These are phyloP conservation scores for Nomia melanderi DNA, from an alignment of 1,140 invertebrate species.

Conservation along the genomic window DNA sequence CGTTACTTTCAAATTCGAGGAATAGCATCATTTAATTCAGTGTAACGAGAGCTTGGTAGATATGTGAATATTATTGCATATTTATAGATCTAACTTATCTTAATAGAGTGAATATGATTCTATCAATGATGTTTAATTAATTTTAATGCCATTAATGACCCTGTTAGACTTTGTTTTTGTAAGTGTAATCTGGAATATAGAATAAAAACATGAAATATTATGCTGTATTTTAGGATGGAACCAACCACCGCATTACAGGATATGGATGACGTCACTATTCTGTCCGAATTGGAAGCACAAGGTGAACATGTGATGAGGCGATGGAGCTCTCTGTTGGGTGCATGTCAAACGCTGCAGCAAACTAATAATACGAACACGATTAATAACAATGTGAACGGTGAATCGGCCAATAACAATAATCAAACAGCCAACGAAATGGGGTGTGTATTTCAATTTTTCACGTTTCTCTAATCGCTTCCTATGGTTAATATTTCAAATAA, in stretches of 20 bases:
- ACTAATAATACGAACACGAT: slow-evolving; percentile 71
- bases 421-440: slow-evolving; percentile 72
- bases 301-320: slow-evolving; percentile 82
- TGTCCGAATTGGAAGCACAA: slow-evolving; percentile 80
- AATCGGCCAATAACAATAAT: slow-evolving; percentile 75
- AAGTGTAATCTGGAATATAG: no score
- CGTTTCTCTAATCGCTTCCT: slow-evolving; percentile 18
- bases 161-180: no score
- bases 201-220: no score
- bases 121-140: no score
- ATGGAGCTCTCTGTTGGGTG: slow-evolving; percentile 80
- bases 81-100: no score
- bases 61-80: no score
- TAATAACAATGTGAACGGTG: slow-evolving; percentile 74
- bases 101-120: no score
- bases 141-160: no score
- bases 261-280: slow-evolving; percentile 80
- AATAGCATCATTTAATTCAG: no score
- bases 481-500: slow-evolving; percentile 3
- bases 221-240: slow-evolving; percentile 76
- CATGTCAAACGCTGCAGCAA: slow-evolving; percentile 69
- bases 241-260: slow-evolving; percentile 79
- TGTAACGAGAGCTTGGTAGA: no score
- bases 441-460: slow-evolving; percentile 71
- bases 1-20: no score